Evolutionary conservation across 2,888 invertebrate species (phyloP), one percentile per base, ranked within the genome.

Genomic region (Megalurothrips usitatus): DNA sequence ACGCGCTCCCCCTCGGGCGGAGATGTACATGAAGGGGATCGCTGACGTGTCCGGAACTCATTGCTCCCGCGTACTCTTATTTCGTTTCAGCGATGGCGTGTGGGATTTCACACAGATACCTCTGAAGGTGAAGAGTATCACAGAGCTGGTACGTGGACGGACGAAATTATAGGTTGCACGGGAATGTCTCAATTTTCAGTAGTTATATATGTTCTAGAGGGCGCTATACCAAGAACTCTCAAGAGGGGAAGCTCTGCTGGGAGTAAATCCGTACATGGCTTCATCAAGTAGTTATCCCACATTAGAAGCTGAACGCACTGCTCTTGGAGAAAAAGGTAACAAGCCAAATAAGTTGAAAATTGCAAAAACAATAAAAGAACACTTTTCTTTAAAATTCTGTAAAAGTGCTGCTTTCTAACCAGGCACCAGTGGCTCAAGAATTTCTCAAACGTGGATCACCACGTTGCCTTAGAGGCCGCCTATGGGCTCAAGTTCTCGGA

Each of bases 101-200:
- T 95, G 95, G 95, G 95, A 95, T 87, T 95, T 96, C 85, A 92
- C 94, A 81, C 94, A 95, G 86, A 91, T 97, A 84, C 94, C 96
- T 23, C 88, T 98, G 82, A 93, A 93, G 88, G 95, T 96, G 0
- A 96, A 95, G 87, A 93, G 93, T 82, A 89, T 97, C 26, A 91
- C 92, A 82, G 93, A 96, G 87, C 88, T 98, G 91, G 96, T 96
- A 90, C 90, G 87, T 85, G 79, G 47, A 23, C 58, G 47, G 78
- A 78, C 81, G 34, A 1, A 43, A 19, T 58, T 81, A 48, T 28
- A 28, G n/a, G n/a, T 17, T 19, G 10, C 34, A 79, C n/a, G n/a
- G 10, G 12, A 48, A 10, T 1, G 19, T 83, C 48, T 80, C 79
- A 82, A 12, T 47, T 79, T 68, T 79, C 75, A 48, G 8, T 23